Conservation (phyloP, 2,113 vertebrate species). For the Piprites chloris region DNA sequence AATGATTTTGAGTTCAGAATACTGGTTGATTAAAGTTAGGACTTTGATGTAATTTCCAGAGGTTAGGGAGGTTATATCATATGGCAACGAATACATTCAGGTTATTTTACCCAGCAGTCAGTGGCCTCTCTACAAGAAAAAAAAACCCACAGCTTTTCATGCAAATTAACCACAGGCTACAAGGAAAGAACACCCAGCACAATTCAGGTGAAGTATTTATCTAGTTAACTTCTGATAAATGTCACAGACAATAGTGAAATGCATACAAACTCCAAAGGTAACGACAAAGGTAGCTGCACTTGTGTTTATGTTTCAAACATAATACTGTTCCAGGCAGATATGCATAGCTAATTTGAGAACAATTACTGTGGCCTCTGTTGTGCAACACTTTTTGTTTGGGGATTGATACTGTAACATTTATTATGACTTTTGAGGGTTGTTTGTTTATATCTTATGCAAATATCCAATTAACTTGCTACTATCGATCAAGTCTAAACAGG, state of each 20-base stretch:
- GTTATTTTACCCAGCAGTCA: neutral
- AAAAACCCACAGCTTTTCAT: neutral
- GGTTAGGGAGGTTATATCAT: neutral
- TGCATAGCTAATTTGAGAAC: neutral
- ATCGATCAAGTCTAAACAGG: neutral
- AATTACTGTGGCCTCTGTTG: neutral
- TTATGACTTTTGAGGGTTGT: neutral
- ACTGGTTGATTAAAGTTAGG: neutral
- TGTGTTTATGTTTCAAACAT: neutral
- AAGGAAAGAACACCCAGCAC: neutral
- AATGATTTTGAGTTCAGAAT: neutral
- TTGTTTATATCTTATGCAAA: neutral
- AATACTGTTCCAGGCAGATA: neutral
- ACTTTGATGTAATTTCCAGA: neutral
- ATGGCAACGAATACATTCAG: neutral
- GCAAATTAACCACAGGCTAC: neutral
- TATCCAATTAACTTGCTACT: neutral
- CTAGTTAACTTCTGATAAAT: neutral
- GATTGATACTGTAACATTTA: neutral
- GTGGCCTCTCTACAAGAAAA: neutral
- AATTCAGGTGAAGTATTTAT: neutral
- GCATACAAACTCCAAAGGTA: neutral
- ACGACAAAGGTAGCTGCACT: neutral
- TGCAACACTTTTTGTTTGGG: neutral
- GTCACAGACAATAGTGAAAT: neutral